A percentile compares a stretch with the other conserved stretches of the same genome.
phyloP scores from a whole-genome alignment of 2,113 vertebrate species.

The Burhinus oedicnemus region DNA sequence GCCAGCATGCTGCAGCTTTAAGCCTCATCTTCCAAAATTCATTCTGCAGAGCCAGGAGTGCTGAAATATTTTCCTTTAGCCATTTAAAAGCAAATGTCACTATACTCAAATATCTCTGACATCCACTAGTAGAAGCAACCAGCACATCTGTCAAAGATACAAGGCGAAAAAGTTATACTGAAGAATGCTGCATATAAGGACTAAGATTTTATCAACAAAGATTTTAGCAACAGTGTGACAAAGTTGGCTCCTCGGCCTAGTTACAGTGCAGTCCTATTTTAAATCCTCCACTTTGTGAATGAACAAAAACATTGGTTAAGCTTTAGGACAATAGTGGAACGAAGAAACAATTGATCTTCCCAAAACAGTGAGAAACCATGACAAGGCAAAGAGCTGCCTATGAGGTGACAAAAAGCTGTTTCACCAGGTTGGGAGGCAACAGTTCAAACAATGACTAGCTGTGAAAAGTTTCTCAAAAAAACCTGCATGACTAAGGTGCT shows the following conservation, averaged over 20 bases:
- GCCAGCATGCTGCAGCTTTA: not conserved
- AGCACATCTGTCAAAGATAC: not conserved
- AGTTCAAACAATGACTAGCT: not conserved
- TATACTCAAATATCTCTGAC: not conserved
- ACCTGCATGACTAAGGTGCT: not conserved
- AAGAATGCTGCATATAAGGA: not conserved
- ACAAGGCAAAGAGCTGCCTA: not conserved
- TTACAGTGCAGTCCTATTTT: not conserved
- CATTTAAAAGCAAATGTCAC: not conserved
- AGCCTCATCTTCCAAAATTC: not conserved
- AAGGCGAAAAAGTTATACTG: not conserved
- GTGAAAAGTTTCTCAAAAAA: not conserved
- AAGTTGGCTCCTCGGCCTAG: not conserved
- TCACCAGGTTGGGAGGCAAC: not conserved
- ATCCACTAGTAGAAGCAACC: not conserved
- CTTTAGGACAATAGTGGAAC: not conserved
- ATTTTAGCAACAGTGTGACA: not conserved
- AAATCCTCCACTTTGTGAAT: not conserved
- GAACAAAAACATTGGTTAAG: not conserved
- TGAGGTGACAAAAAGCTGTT: not conserved
- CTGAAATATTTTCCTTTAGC: not conserved
- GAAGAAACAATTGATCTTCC: not conserved
- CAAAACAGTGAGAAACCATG: not conserved
- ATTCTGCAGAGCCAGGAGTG: not conserved
- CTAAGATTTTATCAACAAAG: not conserved